Conservation (phyloP, 2,113 vertebrate genomes). For the Lophotis ruficrista region DNA sequence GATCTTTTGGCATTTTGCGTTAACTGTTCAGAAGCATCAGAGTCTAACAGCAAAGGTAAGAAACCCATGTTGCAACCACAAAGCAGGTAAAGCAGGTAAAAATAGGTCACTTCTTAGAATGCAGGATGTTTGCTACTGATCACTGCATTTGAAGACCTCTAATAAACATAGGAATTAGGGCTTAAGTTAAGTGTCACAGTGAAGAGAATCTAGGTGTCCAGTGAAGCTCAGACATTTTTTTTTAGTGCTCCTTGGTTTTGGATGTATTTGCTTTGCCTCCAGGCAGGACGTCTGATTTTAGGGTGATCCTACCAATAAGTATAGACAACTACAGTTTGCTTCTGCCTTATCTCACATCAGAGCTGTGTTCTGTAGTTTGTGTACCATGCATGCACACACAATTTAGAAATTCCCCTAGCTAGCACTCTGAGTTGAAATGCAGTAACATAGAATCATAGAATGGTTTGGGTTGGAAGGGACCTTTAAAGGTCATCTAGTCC, state of each 20-base stretch:
- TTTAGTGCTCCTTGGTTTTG: not conserved
- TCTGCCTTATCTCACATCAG: not conserved
- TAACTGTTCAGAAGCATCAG: not conserved
- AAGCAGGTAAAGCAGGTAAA: not conserved
- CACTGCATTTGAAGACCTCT: not conserved
- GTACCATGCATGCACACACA: accelerated
- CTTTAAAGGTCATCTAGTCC: too few relatives aligned
- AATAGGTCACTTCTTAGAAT: not conserved
- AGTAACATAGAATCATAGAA: not conserved
- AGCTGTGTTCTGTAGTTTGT: not conserved
- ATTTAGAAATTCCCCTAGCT: not conserved
- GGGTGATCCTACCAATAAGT: not conserved
- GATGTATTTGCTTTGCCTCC: not conserved
- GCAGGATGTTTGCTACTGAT: not conserved
- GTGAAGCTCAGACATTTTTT: not conserved
- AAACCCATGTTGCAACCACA: not conserved
- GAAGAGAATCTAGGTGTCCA: not conserved
- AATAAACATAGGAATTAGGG: not conserved
- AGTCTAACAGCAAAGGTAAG: not conserved
- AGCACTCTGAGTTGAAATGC: not conserved
- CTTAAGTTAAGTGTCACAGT: not conserved
- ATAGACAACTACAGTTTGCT: not conserved
- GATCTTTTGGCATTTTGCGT: not conserved
- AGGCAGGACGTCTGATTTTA: not conserved
- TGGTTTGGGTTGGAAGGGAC: too few relatives aligned